A percentile compares a stretch with the other conserved stretches of the same genome.
Conservation (phyloP, 2,797 vertebrate genomes). For the Synaphobranchus kaupii region DNA sequence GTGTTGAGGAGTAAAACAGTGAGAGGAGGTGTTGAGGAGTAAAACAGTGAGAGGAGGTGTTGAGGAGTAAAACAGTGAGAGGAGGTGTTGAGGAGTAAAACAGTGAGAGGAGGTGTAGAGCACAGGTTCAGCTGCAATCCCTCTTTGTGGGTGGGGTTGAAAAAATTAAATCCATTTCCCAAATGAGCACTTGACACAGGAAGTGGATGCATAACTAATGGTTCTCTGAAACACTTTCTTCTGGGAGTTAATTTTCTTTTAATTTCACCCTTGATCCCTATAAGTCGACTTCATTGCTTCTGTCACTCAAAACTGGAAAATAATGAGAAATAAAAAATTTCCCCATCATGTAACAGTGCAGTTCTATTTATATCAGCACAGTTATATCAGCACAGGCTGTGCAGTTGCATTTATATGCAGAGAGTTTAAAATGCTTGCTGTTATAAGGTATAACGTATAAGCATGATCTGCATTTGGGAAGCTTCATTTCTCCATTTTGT, state of each 20-base stretch:
- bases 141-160: too few species aligned
- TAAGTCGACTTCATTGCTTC: constrained; percentile 2
- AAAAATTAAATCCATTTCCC: background rate
- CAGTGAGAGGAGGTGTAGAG: too few species aligned
- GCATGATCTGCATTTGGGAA: background rate
- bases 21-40: too few species aligned
- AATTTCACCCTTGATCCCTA: background rate
- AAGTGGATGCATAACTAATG: background rate
- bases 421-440: too few species aligned
- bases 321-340: background rate
- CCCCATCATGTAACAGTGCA: background rate
- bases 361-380: background rate
- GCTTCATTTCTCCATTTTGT: background rate
- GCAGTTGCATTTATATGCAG: background rate
- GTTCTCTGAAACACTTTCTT: background rate
- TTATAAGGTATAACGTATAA: background rate
- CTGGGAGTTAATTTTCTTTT: background rate
- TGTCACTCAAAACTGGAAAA: background rate
- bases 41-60: too few species aligned
- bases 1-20: too few species aligned
- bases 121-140: too few species aligned
- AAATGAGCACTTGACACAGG: background rate
- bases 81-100: too few species aligned
- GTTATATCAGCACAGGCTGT: background rate
- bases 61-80: too few species aligned